Evolutionary conservation across 2,888 invertebrate genomes (phyloP).

Genomic region (Bembecia ichneumoniformis): DNA sequence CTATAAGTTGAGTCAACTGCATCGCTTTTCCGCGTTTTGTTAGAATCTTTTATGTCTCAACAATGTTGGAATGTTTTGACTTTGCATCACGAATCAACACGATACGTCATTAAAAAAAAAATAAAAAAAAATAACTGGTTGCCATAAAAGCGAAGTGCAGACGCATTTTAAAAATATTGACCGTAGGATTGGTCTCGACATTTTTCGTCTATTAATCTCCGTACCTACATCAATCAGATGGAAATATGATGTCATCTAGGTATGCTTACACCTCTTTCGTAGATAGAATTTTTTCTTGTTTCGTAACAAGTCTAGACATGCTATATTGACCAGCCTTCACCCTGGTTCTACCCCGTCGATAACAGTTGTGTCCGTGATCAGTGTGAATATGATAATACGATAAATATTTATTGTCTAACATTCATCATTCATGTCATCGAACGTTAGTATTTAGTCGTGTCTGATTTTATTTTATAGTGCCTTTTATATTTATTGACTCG

Average conservation of each 20-base stretch:
- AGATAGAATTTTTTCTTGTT: slow-evolving; percentile 1
- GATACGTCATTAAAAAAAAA: slow-evolving; percentile 8
- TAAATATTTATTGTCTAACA: slow-evolving; percentile 49
- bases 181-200: not conserved
- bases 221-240: slow-evolving; percentile 30
- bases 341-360: slow-evolving; percentile 30
- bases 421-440: slow-evolving; percentile 58
- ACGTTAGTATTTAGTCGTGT: slow-evolving; percentile 28
- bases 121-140: not conserved
- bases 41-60: slow-evolving; percentile 27
- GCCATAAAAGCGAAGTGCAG: not conserved
- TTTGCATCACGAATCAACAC: slow-evolving; percentile 29
- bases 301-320: slow-evolving; percentile 38
- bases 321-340: slow-evolving; percentile 35
- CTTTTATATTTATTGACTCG: slow-evolving; percentile 41
- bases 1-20: slow-evolving; percentile 58
- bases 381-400: slow-evolving; percentile 54
- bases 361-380: slow-evolving; percentile 41
- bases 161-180: not conserved
- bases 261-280: slow-evolving; percentile 20
- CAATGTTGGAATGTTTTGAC: slow-evolving; percentile 48
- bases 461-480: slow-evolving; percentile 36
- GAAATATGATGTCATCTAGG: slow-evolving; percentile 37
- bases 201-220: slow-evolving; percentile 8
- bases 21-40: slow-evolving; percentile 27